These are phyloP conservation scores for Ceyx margarethae DNA, from an alignment of 2,113 vertebrate species.

Conservation along the genomic window DNA sequence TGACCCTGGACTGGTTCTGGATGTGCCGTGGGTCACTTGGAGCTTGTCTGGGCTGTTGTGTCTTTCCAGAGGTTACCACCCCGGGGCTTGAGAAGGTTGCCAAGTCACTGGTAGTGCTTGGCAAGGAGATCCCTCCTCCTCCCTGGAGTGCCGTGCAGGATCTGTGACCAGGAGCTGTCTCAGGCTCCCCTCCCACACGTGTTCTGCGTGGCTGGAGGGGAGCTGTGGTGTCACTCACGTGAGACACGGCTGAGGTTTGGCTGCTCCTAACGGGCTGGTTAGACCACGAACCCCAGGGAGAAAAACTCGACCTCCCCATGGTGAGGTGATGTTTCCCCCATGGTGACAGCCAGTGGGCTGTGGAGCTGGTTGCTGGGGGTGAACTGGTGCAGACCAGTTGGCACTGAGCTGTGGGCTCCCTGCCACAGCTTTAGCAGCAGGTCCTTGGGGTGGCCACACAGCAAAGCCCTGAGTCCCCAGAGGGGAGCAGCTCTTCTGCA, in stretches of 20 bases:
- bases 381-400: not conserved
- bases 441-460: rapidly evolving
- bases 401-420: not conserved
- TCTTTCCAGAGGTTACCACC: not conserved
- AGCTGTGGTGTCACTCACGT: not conserved
- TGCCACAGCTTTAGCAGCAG: not conserved
- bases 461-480: not conserved
- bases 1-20: not conserved
- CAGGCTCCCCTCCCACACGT: not conserved
- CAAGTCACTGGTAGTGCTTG: not conserved
- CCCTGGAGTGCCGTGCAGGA: rapidly evolving
- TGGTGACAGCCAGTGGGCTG: rapidly evolving
- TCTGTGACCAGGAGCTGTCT: not conserved
- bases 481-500: not conserved
- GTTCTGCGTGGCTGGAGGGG: not conserved
- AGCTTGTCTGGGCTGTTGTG: not conserved
- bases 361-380: not conserved
- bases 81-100: not conserved
- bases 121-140: not conserved
- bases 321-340: rapidly evolving
- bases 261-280: not conserved
- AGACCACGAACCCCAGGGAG: not conserved
- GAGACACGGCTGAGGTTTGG: not conserved
- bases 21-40: not conserved
- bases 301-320: not conserved